Evolutionary conservation across 2,797 vertebrate genomes (phyloP).

Genomic region (Parauchenoglanis punctatus): DNA sequence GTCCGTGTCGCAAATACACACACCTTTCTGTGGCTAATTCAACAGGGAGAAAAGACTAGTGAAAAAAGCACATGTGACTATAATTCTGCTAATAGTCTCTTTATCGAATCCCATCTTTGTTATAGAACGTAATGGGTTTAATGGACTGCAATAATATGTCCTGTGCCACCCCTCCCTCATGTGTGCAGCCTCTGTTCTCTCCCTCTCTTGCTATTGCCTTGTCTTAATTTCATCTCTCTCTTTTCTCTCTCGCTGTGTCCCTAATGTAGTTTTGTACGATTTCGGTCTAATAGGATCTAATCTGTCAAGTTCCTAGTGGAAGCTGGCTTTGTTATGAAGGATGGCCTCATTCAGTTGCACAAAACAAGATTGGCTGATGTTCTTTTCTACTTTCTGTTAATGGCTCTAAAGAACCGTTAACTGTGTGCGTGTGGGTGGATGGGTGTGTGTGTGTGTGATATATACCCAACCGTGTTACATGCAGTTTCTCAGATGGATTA

Average conservation of each 20-base stretch:
- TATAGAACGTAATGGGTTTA: constrained; percentile 61
- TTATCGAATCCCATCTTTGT: constrained; percentile 62
- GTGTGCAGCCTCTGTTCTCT: constrained; percentile 33
- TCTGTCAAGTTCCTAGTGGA: constrained; percentile 48
- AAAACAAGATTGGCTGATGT: constrained; percentile 46
- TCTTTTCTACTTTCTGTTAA: constrained; percentile 36
- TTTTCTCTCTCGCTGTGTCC: constrained; percentile 43
- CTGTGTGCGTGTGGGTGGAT: constrained; percentile 17
- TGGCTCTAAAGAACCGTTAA: neutral
- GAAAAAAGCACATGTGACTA: constrained; percentile 57
- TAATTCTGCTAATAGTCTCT: constrained; percentile 62
- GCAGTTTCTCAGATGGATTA: neutral
- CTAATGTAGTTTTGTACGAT: constrained; percentile 49
- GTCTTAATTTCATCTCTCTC: constrained; percentile 51
- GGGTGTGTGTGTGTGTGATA: neutral
- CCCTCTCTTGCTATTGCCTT: constrained; percentile 36
- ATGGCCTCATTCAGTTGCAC: constrained; percentile 39
- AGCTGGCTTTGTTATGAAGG: constrained; percentile 44
- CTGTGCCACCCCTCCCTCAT: constrained; percentile 49
- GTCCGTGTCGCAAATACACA: constrained; percentile 34
- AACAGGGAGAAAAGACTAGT: constrained; percentile 53
- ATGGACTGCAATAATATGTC: constrained; percentile 61
- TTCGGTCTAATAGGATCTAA: constrained; percentile 47
- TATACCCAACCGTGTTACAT: neutral
- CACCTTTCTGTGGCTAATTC: constrained; percentile 52